Evolutionary conservation across 2,113 vertebrate genomes (phyloP).

Genomic region (Ophiodon elongatus): DNA sequence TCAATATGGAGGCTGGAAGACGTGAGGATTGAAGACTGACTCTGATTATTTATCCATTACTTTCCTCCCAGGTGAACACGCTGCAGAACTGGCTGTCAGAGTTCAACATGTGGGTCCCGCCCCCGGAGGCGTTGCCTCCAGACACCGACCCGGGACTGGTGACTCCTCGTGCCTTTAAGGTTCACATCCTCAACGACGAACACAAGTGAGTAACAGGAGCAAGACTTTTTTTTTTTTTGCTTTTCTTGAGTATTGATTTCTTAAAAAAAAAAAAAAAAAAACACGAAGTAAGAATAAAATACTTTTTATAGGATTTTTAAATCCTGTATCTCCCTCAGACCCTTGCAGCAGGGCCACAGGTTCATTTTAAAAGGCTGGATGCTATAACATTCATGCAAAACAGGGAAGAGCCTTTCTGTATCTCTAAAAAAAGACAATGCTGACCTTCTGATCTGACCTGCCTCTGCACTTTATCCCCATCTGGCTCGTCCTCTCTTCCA

Average conservation of each 20-base stretch:
- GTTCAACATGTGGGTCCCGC: slow-evolving; percentile 95
- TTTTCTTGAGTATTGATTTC: background rate
- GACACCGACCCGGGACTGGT: slow-evolving; percentile 86
- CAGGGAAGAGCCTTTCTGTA: slow-evolving; percentile 12
- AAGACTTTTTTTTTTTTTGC: background rate
- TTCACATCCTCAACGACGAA: slow-evolving; percentile 97
- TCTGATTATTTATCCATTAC: background rate
- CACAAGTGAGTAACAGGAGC: slow-evolving; percentile 89
- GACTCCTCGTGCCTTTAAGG: slow-evolving; percentile 92
- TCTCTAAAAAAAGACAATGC: background rate
- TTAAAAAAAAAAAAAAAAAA: too few relatives aligned
- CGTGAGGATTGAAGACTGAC: background rate
- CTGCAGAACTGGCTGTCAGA: slow-evolving; percentile 98
- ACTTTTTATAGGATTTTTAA: background rate
- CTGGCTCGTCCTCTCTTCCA: slow-evolving; percentile 2
- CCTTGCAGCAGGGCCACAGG: too few relatives aligned
- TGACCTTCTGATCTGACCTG: slow-evolving; percentile 11
- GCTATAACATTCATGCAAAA: background rate
- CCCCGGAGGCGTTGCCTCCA: slow-evolving; percentile 88
- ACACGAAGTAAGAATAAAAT: background rate
- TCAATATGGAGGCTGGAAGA: too few relatives aligned
- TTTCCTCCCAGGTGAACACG: slow-evolving; percentile 90
- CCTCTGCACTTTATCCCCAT: slow-evolving; percentile 21
- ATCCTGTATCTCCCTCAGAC: background rate
- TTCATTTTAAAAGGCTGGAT: background rate